These are phyloP conservation scores for Lasius fuliginosus DNA, from an alignment of 2,888 invertebrate genomes.

Conservation along the genomic window DNA sequence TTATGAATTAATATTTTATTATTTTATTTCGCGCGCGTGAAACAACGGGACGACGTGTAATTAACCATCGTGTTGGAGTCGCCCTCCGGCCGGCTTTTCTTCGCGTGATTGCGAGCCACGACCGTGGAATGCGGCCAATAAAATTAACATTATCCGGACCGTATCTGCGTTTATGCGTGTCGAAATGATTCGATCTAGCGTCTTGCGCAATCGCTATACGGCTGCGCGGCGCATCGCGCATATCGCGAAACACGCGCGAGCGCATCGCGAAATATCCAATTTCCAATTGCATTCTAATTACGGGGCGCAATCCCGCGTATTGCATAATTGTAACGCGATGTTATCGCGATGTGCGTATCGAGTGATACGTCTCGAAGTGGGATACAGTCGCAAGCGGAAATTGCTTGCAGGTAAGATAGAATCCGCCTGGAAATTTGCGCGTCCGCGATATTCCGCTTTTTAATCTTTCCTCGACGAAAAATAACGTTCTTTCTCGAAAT, in stretches of 20 bases:
- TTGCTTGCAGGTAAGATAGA: not conserved
- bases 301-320: not conserved
- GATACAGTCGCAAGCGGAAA: not conserved
- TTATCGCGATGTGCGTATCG: not conserved
- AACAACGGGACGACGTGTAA: not conserved
- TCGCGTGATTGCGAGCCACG: not conserved
- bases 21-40: too few relatives aligned
- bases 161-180: not conserved
- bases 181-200: not conserved
- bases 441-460: not conserved
- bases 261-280: not conserved
- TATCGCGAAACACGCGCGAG: not conserved
- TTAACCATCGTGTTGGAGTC: conserved; percentile 20
- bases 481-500: not conserved
- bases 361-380: not conserved
- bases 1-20: conserved; percentile 20
- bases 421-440: not conserved
- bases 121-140: not conserved
- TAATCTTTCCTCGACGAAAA: not conserved
- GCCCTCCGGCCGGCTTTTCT: not conserved
- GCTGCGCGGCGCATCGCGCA: not conserved
- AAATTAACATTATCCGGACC: conserved; percentile 6
- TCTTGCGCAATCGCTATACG: not conserved
- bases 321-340: not conserved
- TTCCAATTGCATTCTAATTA: conserved; percentile 23